phyloP scores from a whole-genome alignment of 1,140 invertebrate species.

The Drosophila eugracilis region DNA sequence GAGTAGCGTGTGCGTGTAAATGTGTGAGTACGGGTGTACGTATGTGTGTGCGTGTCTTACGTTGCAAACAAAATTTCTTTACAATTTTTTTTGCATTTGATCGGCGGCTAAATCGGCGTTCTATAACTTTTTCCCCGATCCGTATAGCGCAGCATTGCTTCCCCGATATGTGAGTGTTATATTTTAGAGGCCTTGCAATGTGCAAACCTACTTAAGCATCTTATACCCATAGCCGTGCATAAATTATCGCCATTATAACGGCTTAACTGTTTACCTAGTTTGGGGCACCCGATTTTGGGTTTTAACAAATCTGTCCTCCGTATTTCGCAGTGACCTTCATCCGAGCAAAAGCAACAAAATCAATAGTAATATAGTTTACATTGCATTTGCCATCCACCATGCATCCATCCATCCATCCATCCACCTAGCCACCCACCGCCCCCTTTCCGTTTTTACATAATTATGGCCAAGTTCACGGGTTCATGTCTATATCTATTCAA shows the following conservation, averaged over 20 bases:
- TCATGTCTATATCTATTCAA: constrained; percentile 18
- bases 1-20: constrained; percentile 46
- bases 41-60: constrained; percentile 59
- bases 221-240: constrained; percentile 42
- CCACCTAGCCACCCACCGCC: background rate
- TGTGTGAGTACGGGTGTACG: constrained; percentile 20
- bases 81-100: constrained; percentile 41
- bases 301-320: constrained; percentile 28
- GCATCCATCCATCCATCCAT: no score
- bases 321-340: constrained; percentile 73
- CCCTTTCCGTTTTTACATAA: constrained; percentile 35
- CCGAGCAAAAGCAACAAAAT: constrained; percentile 75
- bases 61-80: constrained; percentile 75
- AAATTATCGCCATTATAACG: constrained; percentile 41
- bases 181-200: background rate
- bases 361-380: constrained; percentile 73
- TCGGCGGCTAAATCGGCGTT: constrained; percentile 42
- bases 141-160: constrained; percentile 59
- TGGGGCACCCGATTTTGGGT: constrained; percentile 8
- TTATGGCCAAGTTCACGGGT: constrained; percentile 31
- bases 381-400: constrained; percentile 25
- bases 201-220: constrained; percentile 25
- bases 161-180: constrained; percentile 67
- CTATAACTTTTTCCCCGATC: constrained; percentile 38
- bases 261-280: constrained; percentile 66